Evolutionary conservation across 2,113 vertebrate species (phyloP), one percentile per base, ranked within the genome.

Genomic region (Balaeniceps rex): DNA sequence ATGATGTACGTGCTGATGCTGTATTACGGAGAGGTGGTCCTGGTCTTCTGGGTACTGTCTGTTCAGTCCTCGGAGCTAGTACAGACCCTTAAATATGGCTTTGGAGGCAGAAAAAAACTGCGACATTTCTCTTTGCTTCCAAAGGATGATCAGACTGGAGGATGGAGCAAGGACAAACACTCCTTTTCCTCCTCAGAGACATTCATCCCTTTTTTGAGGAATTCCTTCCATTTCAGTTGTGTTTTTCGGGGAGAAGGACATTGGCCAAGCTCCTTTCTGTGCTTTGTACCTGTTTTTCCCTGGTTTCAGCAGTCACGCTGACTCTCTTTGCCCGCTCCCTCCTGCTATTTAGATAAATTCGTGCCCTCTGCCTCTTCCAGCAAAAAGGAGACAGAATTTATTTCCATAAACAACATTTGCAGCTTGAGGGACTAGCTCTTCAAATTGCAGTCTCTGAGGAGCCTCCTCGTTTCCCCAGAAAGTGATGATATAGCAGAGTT

Each of bases 241-340:
- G 3, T 51, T 31, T 58, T 11, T 14, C 1, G 3, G 24, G 65
- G 8, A 21, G 21, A 9, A 64, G 6, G 47, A 6, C 3, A 0
- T 8, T 10, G 38, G 7, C 55, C 55, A 11, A 9, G 52, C n/a
- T 42, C 22, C 54, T 19, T 74, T 51, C 42, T 33, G 36, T 68
- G 55, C 26, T 8, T 8, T 40, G n/a, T 8, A 3, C 51, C 46
- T 21, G 13, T 12, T 57, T 34, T 47, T 10, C 51, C 13, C 3
- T 0, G 17, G 18, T 38, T 29, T 46, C 87, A 52, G 34, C 26
- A 28, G 46, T 12, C 49, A 3, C 4, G 9, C 63, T 21, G 64
- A 11, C 44, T 31, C 36, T 34, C 23, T 31, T 31, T 18, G 55
- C 58, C 78, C 23, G 14, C 36, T 66, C 19, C 52, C 54, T 17